Percentiles rank a stretch among this genome's conserved stretches.
phyloP scores from a whole-genome alignment of 2,888 invertebrate species.

The Asteroscopus sphinx region DNA sequence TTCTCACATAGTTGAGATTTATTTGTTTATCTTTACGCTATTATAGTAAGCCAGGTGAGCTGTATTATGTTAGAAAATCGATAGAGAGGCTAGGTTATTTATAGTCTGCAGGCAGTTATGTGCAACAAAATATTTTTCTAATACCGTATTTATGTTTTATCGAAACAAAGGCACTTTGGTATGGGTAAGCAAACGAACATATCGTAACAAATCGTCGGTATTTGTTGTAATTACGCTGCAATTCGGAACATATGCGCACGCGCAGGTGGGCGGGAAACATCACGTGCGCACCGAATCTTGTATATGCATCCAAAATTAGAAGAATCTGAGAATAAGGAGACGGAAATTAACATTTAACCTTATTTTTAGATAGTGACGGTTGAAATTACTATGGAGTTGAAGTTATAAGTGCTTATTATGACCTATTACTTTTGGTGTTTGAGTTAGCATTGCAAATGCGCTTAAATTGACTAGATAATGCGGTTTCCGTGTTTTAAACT shows the following conservation, averaged over 20 bases:
- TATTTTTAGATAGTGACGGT: slow-evolving; percentile 8
- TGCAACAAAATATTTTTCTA: neutral
- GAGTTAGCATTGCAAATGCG: slow-evolving; percentile 41
- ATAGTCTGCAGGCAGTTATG: neutral
- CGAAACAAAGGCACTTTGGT: slow-evolving; percentile 13
- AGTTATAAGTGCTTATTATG: neutral
- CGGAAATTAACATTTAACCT: slow-evolving; percentile 15
- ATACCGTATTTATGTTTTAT: neutral
- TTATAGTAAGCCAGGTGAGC: too few relatives aligned
- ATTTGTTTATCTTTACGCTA: slow-evolving; percentile 24
- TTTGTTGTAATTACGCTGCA: slow-evolving; percentile 49
- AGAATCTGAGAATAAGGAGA: slow-evolving; percentile 28
- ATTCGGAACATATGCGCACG: slow-evolving; percentile 64
- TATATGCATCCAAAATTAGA: slow-evolving; percentile 47
- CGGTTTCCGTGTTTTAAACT: slow-evolving; percentile 44
- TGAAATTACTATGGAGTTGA: neutral
- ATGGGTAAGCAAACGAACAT: slow-evolving; percentile 19
- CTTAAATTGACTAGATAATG: slow-evolving; percentile 36
- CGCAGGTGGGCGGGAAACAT: slow-evolving; percentile 67
- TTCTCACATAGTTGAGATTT: slow-evolving; percentile 14
- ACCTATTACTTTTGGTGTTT: slow-evolving; percentile 22
- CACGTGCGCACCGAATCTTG: slow-evolving; percentile 52
- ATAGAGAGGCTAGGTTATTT: too few relatives aligned
- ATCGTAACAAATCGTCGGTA: slow-evolving; percentile 43
- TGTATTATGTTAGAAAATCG: neutral